These are phyloP conservation scores for Buceros bicornis DNA, from an alignment of 2,797 vertebrate genomes.

Conservation along the genomic window DNA sequence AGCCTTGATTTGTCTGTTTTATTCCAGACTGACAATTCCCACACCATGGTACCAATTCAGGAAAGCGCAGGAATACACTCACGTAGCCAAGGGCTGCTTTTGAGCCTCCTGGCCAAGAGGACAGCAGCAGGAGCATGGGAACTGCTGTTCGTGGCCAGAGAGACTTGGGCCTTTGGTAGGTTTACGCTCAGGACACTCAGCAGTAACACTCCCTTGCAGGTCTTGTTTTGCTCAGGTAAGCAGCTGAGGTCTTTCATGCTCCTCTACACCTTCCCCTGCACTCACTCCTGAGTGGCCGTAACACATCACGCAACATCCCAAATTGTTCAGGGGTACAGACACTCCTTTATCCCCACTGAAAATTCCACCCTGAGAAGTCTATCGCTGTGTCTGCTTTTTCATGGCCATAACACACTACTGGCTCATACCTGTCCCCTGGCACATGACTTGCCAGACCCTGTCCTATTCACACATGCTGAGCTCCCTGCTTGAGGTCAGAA, in stretches of 20 bases:
- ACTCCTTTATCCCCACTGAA: not conserved
- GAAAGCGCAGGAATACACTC: too few relatives aligned
- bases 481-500: not conserved
- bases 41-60: rapidly evolving
- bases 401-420: rapidly evolving
- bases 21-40: not conserved
- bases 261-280: not conserved
- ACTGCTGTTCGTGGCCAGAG: not conserved
- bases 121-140: rapidly evolving
- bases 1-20: not conserved
- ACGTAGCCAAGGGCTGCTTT: not conserved
- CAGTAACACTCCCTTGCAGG: rapidly evolving
- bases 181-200: not conserved
- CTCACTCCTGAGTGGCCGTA: not conserved
- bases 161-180: not conserved
- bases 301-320: not conserved
- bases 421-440: too few relatives aligned
- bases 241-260: not conserved
- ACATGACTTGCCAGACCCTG: not conserved
- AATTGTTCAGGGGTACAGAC: not conserved
- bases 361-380: not conserved
- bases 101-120: not conserved
- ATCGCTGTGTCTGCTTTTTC: not conserved
- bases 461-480: not conserved
- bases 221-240: not conserved